phyloP scores from a whole-genome alignment of 2,797 vertebrate species.

The Arremon aurantiirostris region DNA sequence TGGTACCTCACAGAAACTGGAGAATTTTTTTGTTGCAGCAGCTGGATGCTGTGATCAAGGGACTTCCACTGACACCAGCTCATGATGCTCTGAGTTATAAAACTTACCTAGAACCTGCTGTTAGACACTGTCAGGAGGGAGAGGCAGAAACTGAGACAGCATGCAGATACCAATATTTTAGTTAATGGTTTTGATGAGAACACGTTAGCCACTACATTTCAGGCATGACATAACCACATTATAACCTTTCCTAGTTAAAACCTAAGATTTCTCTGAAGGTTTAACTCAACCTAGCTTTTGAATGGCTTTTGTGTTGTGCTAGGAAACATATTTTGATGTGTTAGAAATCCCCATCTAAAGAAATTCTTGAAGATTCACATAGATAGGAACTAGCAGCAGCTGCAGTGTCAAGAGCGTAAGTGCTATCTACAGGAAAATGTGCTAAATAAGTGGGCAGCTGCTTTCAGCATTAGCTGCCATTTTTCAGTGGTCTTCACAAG shows the following conservation, averaged over 20 bases:
- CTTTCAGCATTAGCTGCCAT: slow-evolving; percentile 34
- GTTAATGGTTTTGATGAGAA: background rate
- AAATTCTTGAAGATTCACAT: background rate
- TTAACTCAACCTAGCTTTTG: background rate
- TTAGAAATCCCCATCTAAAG: background rate
- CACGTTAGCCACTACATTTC: background rate
- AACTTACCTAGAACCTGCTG: background rate
- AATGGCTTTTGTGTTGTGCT: background rate
- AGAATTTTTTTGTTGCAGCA: background rate
- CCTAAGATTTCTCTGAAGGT: background rate
- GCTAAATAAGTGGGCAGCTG: slow-evolving; percentile 31
- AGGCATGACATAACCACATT: background rate
- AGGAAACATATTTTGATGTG: background rate
- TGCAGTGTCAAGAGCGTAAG: slow-evolving; percentile 18
- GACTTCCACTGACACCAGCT: background rate
- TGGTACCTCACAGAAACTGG: background rate
- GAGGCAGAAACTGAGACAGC: background rate
- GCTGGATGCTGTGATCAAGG: background rate
- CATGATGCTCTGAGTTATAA: background rate
- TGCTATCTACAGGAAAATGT: slow-evolving; percentile 20
- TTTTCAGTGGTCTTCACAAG: slow-evolving; percentile 47
- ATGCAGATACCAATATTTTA: background rate
- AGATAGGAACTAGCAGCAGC: background rate
- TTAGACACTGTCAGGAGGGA: background rate
- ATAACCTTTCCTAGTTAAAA: background rate